Conservation (phyloP, 2,888 invertebrate genomes). For the Myopa tessellatipennis region DNA sequence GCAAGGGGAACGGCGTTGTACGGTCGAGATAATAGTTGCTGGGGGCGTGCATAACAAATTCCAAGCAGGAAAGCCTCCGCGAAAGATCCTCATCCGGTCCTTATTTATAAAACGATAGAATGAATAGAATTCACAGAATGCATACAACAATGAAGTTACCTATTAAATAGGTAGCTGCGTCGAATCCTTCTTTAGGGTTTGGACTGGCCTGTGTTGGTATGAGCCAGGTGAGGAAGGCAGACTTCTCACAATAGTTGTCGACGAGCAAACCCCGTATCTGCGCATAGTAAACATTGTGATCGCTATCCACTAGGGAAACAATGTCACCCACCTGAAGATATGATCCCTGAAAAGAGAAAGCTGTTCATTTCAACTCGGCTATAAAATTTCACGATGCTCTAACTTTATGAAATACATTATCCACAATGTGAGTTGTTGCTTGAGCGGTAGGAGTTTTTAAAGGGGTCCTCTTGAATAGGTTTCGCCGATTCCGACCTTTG, state of each 20-base stretch:
- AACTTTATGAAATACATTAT: constrained; percentile 80
- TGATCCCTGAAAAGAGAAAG: constrained; percentile 58
- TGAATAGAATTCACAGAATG: neutral
- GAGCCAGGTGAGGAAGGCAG: constrained; percentile 92
- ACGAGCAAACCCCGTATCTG: constrained; percentile 90
- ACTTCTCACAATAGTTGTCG: constrained; percentile 93
- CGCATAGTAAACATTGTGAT: constrained; percentile 85
- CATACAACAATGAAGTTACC: constrained; percentile 69
- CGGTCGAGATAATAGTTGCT: constrained; percentile 87
- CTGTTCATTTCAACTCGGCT: neutral
- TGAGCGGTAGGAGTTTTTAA: constrained; percentile 84
- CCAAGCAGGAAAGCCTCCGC: constrained; percentile 85
- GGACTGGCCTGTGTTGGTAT: constrained; percentile 86
- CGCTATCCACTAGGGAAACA: constrained; percentile 83
- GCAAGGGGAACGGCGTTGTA: constrained; percentile 80
- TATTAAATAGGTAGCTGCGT: constrained; percentile 89
- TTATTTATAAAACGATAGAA: constrained; percentile 30
- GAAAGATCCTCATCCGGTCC: constrained; percentile 93
- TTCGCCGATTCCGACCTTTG: constrained; percentile 81
- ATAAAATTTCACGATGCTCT: constrained; percentile 69
- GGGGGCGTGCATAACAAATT: constrained; percentile 94
- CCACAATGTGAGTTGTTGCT: constrained; percentile 84
- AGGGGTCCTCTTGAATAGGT: constrained; percentile 82
- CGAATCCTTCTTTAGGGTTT: constrained; percentile 81
- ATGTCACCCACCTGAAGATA: constrained; percentile 93